Base-by-base conservation (phyloP, 2,888 invertebrate species). In the Tuberolachnus salignus region DNA sequence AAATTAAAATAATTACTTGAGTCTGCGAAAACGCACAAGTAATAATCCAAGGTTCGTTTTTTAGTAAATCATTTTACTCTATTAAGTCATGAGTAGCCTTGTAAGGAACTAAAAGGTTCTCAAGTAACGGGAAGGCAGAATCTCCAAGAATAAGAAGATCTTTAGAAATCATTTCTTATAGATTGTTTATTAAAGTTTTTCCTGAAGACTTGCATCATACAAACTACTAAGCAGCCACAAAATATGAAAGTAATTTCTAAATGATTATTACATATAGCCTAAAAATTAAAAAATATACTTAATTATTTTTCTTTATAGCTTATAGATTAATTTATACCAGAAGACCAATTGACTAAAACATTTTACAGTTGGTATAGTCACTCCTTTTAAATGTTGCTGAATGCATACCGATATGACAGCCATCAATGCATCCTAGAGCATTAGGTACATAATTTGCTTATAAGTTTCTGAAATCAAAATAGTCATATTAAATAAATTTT, bases 351-450 rank as follows among this genome's bases (percentile, higher is more conserved):
- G 59, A 23, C n/a, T n/a, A n/a, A n/a, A n/a, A n/a, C n/a, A n/a
- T n/a, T n/a, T n/a, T n/a, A n/a, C n/a, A n/a, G n/a, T 59, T 59
- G 26, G 59, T 55, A 19, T 55, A 55, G 55, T 55, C 55, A 55
- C 55, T 53, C 1, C 55, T 55, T 55, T 55, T 55, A 55, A 21
- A 11, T 55, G 19, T 55, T 61, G n/a, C 34, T 34, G 61, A 61
- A 42, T 34, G 34, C 34, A 61, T 61, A 23, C 61, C 16, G 6
- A 61, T 61, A n/a, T 61, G n/a, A n/a, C n/a, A 61, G 42, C 42
- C 55, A 8, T 55, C 55, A 23, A 61, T 61, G 34, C 42, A 34
- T 61, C 34, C 42, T 21, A 55, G 19, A 55, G 55, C 13, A 55
- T 55, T 55, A 13, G 21, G 21, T 55, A 55, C 42, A 34, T 34